Evolutionary conservation across 2,797 vertebrate genomes (phyloP), one percentile per base, ranked within the genome.

Genomic region (Garrulus glandarius): DNA sequence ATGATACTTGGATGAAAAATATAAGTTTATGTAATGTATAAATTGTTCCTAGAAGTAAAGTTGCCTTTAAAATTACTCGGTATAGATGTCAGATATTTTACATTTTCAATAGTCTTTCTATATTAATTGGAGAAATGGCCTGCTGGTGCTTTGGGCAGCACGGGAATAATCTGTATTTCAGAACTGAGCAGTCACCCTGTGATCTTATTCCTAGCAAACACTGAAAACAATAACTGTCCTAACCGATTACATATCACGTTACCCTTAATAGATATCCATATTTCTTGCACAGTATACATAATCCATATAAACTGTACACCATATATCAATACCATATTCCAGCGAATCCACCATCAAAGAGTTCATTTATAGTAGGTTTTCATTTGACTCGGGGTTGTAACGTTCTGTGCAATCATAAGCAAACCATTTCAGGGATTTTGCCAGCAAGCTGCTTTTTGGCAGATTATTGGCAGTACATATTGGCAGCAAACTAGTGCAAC

Each of bases 1-100:
- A 98, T 96, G 96, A 98, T 99, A 99, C 99, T 99, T 99, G 98
- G 98, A 98, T 98, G 98, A 98, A 98, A 99, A 98, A 98, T 98
- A 96, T 96, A 97, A 88, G 89, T 97, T 97, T 98, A 95, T 97
- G 95, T 94, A 97, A 97, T 95, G 79, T 93, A 97, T 96, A 97
- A 97, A 95, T 95, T 96, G 89, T 95, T 96, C 96, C 97, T 97
- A 93, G 95, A 97, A 96, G 95, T 94, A 97, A 98, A 96, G 69
- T 57, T 97, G 94, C 89, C 91, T 96, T 92, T 77, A 92, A 97
- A 97, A 96, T 96, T 63, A 96, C 89, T 90, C 94, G 61, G 79
- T 43, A 50, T 72, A 93, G 74, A 96, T 95, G 82, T 94, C 87
- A 98, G 82, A 88, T 97, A 97, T 91, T 95, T 97, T 93, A 88